These are phyloP conservation scores for Esox masquinongy DNA, from an alignment of 2,797 vertebrate species.

Conservation along the genomic window DNA sequence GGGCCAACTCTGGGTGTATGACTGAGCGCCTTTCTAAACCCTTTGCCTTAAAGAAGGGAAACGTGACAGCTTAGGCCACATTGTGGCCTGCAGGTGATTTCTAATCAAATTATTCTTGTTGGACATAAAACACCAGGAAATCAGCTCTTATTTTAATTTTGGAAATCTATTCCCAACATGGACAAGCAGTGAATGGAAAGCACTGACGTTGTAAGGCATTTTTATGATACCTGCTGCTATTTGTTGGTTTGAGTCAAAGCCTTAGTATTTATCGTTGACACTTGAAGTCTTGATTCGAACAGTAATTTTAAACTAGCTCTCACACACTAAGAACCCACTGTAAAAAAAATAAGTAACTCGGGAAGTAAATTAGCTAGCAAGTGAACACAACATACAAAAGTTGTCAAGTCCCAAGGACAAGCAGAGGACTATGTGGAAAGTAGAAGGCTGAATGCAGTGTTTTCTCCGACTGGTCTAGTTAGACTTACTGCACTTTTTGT, in stretches of 20 bases:
- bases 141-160: too few species aligned
- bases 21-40: conserved; percentile 44
- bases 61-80: conserved; percentile 12
- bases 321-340: neutral
- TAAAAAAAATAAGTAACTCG: neutral
- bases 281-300: neutral
- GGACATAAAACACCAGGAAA: too few species aligned
- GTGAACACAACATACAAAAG: neutral
- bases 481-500: neutral
- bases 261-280: neutral
- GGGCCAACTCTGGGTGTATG: conserved; percentile 8
- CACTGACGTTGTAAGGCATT: neutral
- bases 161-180: too few species aligned
- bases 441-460: conserved; percentile 13
- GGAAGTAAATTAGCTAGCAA: neutral
- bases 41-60: conserved; percentile 54
- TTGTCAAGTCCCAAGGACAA: neutral
- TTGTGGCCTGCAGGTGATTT: conserved; percentile 1
- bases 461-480: neutral
- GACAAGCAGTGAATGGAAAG: neutral
- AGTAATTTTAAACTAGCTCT: neutral
- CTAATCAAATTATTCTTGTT: too few species aligned
- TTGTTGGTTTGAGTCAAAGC: neutral
- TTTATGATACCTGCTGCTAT: neutral
- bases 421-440: neutral